Percentiles rank a stretch among this genome's conserved stretches.
Conservation (phyloP, 1,140 invertebrate species). For the Ctenoplectra terminalis region DNA sequence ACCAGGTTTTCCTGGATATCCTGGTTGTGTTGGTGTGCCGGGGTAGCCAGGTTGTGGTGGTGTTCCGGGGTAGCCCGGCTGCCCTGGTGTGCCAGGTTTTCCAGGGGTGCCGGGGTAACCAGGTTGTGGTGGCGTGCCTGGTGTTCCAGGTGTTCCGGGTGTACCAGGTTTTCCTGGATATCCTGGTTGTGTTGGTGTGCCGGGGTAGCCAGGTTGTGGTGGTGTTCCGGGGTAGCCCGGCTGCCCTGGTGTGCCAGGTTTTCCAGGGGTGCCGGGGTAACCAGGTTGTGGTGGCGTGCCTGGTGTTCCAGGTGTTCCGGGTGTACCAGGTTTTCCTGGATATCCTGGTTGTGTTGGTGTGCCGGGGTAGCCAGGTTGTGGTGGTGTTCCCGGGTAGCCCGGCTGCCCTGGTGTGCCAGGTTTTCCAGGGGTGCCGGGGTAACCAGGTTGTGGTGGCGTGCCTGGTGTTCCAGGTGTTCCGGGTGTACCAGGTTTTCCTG, state of each 20-base stretch:
- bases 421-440: slow-evolving; percentile 49
- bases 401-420: slow-evolving; percentile 35
- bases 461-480: slow-evolving; percentile 36
- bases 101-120: slow-evolving; percentile 57
- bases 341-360: background rate
- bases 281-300: background rate
- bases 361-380: background rate
- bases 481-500: slow-evolving; percentile 61
- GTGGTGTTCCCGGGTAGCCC: no score
- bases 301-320: background rate
- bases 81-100: slow-evolving; percentile 21
- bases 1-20: background rate
- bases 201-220: slow-evolving; percentile 63
- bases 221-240: slow-evolving; percentile 56
- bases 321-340: background rate
- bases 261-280: background rate
- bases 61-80: no score
- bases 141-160: slow-evolving; percentile 63
- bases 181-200: slow-evolving; percentile 72
- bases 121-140: slow-evolving; percentile 63
- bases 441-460: background rate
- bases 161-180: slow-evolving; percentile 71
- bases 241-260: background rate
- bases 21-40: slow-evolving; percentile 33
- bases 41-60: no score